Evolutionary conservation across 2,113 vertebrate genomes (phyloP), one percentile per base, ranked within the genome.

Genomic region (Nicator chloris): DNA sequence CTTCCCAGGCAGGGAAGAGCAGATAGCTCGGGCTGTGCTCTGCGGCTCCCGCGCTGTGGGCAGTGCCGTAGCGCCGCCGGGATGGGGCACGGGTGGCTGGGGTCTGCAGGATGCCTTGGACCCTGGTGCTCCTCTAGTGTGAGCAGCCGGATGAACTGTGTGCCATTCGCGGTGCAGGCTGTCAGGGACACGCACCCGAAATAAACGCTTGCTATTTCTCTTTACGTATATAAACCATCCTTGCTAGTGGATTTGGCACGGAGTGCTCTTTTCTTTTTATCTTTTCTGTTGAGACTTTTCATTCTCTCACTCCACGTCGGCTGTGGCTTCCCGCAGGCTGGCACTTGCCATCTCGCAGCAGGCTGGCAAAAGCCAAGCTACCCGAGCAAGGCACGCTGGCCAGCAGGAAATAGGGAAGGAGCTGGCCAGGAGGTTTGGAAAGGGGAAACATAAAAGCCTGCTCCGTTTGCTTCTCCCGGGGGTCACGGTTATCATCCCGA

Each of bases 401-500:
- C 9, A 6, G 56, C 63, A 13, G 12, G 8, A 14, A 18, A 4
- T 15, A 1, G 10, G 64, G 69, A 82, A 33, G 40, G 33, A 64
- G 31, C 57, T 75, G 60, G 24, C 50, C 15, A 0, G 50, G 24
- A 19, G 30, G 20, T 33, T 10, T 15, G 28, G 22, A 79, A 88
- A 71, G 33, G 42, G 49, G 13, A 69, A 63, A 12, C 31, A 2
- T 30, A 19, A 80, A 78, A 60, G 37, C 14, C 39, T 31, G 7
- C 4, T 18, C 11, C 10, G 10, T 63, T 73, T 28, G 10, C 51
- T 13, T 18, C 47, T 92, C 28, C 14, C 5, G 35, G 13, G 45
- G 44, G 26, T 20, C 59, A 11, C 2, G 1, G 13, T 71, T 56
- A 6, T 26, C 30, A 2, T 1, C 0, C 16, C 39, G 18, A 5